A percentile compares a stretch with the other conserved stretches of the same genome.
phyloP scores from a whole-genome alignment of 2,113 vertebrate species.

The Myotis brandtii region DNA sequence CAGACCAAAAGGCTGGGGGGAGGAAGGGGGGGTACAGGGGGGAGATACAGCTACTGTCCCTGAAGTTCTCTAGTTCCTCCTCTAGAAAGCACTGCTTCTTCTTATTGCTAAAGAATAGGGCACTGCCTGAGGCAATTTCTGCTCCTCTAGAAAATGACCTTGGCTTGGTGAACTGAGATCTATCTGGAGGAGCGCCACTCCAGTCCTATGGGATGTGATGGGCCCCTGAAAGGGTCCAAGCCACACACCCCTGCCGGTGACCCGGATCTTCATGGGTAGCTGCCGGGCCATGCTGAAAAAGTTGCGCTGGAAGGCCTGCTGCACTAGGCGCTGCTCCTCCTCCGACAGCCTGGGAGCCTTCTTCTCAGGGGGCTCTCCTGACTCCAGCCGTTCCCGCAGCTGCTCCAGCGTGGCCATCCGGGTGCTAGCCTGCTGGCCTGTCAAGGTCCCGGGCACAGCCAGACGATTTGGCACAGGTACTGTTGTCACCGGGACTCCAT shows the following conservation, averaged over 20 bases:
- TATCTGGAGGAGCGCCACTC: neutral
- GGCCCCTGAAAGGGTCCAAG: too few species aligned
- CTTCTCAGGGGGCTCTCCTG: conserved; percentile 92
- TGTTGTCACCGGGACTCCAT: conserved; percentile 82
- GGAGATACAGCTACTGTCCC: neutral
- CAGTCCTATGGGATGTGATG: accelerated
- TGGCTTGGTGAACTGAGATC: neutral
- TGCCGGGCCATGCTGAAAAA: conserved; percentile 94
- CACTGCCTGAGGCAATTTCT: neutral
- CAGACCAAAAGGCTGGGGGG: conserved; percentile 62
- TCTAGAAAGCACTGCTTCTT: neutral
- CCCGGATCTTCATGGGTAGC: conserved; percentile 93
- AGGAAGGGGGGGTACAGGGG: accelerated
- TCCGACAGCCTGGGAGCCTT: conserved; percentile 88
- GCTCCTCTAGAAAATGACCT: neutral
- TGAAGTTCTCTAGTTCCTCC: neutral
- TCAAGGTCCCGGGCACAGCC: conserved; percentile 89
- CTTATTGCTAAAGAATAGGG: conserved; percentile 1
- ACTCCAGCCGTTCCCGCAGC: conserved; percentile 93
- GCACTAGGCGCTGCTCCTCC: conserved; percentile 96
- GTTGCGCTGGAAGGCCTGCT: conserved; percentile 97
- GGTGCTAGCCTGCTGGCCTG: conserved; percentile 88
- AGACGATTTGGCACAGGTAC: conserved; percentile 89
- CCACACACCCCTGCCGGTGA: conserved; percentile 90
- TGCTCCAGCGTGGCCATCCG: conserved; percentile 93